phyloP scores from a whole-genome alignment of 1,140 invertebrate species.

The Adelges cooleyi region DNA sequence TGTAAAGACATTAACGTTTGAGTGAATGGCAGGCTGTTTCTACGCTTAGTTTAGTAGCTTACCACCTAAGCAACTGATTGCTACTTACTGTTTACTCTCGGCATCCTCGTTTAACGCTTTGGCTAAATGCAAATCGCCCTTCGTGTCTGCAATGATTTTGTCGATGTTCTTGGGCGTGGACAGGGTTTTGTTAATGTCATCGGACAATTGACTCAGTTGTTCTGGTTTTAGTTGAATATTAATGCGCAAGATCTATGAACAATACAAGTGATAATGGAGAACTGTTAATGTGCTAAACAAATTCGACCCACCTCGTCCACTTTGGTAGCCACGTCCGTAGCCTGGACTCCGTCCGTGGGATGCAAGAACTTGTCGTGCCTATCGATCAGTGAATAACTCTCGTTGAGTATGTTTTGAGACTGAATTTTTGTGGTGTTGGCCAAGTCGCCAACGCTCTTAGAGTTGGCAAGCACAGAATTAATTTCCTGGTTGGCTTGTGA shows the following conservation, averaged over 20 bases:
- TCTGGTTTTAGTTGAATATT: constrained; percentile 63
- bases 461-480: constrained; percentile 43
- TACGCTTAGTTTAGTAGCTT: neutral
- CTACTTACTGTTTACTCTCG: constrained; percentile 56
- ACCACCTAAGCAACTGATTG: neutral
- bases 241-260: constrained; percentile 30
- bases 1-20: constrained; percentile 33
- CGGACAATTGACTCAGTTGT: constrained; percentile 70
- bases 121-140: constrained; percentile 60
- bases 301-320: constrained; percentile 53
- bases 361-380: constrained; percentile 64
- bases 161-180: constrained; percentile 79
- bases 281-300: no score
- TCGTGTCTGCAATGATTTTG: constrained; percentile 73
- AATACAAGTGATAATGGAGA: constrained; percentile 23
- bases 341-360: constrained; percentile 56
- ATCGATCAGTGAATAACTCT: constrained; percentile 48
- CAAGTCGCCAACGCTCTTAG: constrained; percentile 47
- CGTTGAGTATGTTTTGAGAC: constrained; percentile 44
- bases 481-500: constrained; percentile 46
- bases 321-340: constrained; percentile 64
- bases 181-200: constrained; percentile 74
- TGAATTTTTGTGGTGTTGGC: constrained; percentile 45
- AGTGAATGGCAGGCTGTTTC: neutral
- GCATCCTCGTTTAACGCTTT: constrained; percentile 62